phyloP scores from a whole-genome alignment of 2,888 invertebrate species.

The Calameuta filiformis region DNA sequence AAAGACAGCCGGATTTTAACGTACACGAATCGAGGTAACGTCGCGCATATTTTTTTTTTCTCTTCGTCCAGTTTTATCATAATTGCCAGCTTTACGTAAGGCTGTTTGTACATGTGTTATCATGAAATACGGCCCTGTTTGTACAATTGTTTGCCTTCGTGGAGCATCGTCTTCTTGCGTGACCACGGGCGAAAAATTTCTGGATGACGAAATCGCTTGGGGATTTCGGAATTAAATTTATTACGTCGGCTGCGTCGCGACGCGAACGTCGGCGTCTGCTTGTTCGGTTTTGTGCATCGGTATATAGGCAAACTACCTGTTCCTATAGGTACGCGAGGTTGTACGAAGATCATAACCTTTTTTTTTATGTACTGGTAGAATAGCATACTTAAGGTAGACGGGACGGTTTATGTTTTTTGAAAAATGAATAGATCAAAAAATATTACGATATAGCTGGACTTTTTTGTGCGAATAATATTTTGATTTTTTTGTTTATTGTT shows the following conservation, averaged over 20 bases:
- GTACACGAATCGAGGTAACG: constrained; percentile 33
- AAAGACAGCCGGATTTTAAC: constrained; percentile 24
- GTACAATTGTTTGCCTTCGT: constrained; percentile 63
- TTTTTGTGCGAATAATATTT: neutral
- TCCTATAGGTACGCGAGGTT: neutral
- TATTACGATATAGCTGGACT: neutral
- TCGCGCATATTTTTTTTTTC: constrained; percentile 33
- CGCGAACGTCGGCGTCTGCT: constrained; percentile 11
- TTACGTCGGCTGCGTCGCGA: constrained; percentile 24
- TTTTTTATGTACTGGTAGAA: neutral
- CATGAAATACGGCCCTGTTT: constrained; percentile 63
- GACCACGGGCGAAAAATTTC: constrained; percentile 57
- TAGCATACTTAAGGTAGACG: neutral
- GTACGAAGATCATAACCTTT: neutral
- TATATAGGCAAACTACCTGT: neutral
- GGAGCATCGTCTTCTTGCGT: constrained; percentile 41
- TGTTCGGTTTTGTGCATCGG: constrained; percentile 10
- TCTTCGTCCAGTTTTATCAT: constrained; percentile 59
- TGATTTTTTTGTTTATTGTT: neutral
- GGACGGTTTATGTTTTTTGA: neutral
- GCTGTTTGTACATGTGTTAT: constrained; percentile 64
- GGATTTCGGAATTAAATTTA: constrained; percentile 39
- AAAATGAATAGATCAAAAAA: neutral
- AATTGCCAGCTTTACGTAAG: constrained; percentile 64
- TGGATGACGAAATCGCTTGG: constrained; percentile 25